Percentiles rank a stretch among this genome's conserved stretches.
Evolutionary conservation across 2,113 vertebrate genomes (phyloP).

Genomic region (Noturus placidus): DNA sequence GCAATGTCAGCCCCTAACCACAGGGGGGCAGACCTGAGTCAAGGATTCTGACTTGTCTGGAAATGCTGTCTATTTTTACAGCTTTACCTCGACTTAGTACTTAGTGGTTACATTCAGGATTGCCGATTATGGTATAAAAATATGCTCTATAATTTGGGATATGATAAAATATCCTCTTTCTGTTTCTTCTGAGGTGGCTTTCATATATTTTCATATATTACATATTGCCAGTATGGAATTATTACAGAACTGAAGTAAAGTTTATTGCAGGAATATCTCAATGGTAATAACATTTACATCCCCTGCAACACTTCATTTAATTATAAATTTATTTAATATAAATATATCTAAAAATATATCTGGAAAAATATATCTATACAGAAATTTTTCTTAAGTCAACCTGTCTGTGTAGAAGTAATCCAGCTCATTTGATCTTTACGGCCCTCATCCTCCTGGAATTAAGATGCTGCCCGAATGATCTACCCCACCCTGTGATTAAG

Average conservation of each 20-base stretch:
- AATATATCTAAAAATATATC: background rate
- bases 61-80: background rate
- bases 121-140: slow-evolving; percentile 3
- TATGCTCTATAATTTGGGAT: slow-evolving; percentile 14
- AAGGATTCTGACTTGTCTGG: background rate
- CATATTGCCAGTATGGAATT: background rate
- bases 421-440: slow-evolving; percentile 25
- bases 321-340: no score
- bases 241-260: background rate
- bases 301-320: background rate
- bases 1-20: background rate
- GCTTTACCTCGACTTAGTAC: slow-evolving; percentile 8
- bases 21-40: background rate
- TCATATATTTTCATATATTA: background rate
- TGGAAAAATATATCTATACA: background rate
- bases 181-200: slow-evolving; percentile 5
- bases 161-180: slow-evolving; percentile 1
- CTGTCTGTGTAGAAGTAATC: slow-evolving; percentile 21
- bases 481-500: slow-evolving; percentile 49
- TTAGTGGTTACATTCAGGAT: slow-evolving; percentile 12
- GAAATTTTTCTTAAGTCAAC: background rate
- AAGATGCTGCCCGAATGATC: slow-evolving; percentile 21
- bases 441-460: background rate
- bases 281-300: background rate
- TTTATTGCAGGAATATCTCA: background rate